Evolutionary conservation across 2,888 invertebrate species (phyloP).

Genomic region (Achlya flavicornis): DNA sequence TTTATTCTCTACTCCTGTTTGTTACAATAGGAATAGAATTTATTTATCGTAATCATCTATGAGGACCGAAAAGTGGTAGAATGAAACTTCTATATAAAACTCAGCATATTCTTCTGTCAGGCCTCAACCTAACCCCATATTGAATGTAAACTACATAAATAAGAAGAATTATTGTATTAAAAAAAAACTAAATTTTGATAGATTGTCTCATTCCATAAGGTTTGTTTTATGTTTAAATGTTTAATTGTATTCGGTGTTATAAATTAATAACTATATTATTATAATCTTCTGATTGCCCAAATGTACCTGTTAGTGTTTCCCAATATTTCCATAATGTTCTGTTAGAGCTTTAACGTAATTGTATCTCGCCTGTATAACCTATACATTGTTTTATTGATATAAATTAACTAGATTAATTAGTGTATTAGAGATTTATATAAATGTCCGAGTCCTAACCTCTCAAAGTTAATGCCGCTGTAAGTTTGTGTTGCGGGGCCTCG

Average conservation of each 20-base stretch:
- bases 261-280: conserved; percentile 3
- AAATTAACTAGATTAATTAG: conserved; percentile 48
- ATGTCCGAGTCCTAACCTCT: conserved; percentile 56
- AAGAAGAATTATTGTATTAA: conserved; percentile 1
- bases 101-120: neutral
- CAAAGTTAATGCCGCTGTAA: conserved; percentile 65
- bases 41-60: neutral
- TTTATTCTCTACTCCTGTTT: conserved; percentile 2
- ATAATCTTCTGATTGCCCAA: conserved; percentile 7
- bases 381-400: conserved; percentile 41
- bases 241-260: conserved; percentile 12
- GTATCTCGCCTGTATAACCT: conserved; percentile 18
- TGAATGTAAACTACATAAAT: neutral
- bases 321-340: conserved; percentile 19
- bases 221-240: conserved; percentile 7
- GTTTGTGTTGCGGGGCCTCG: conserved; percentile 76
- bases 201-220: neutral
- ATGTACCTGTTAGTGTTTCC: conserved; percentile 11
- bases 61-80: neutral
- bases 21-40: neutral
- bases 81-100: neutral
- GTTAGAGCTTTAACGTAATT: conserved; percentile 44
- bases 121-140: neutral
- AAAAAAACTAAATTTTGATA: neutral
- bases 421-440: conserved; percentile 35